Conservation (phyloP, 2,888 invertebrate species). For the Mamestra brassicae region DNA sequence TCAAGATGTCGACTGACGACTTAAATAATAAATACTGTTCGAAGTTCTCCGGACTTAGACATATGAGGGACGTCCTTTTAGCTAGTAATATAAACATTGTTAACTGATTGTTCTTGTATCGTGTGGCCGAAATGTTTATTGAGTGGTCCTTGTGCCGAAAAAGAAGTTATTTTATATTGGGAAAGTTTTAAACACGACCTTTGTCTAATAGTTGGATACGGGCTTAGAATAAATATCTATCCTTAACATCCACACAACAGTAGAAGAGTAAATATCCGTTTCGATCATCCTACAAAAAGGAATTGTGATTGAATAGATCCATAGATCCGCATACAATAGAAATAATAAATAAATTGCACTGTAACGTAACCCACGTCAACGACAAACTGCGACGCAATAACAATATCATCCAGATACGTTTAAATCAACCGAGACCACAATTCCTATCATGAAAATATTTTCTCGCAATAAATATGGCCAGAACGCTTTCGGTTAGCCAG, state of each 20-base stretch:
- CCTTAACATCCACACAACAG: background rate
- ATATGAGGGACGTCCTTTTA: slow-evolving; percentile 14
- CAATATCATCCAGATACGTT: slow-evolving; percentile 52
- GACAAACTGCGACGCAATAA: slow-evolving; percentile 46
- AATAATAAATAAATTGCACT: slow-evolving; percentile 28
- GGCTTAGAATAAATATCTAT: background rate
- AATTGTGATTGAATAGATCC: slow-evolving; percentile 6
- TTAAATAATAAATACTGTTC: slow-evolving; percentile 55
- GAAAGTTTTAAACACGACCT: slow-evolving; percentile 13
- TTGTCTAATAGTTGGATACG: background rate
- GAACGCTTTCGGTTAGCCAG: slow-evolving; percentile 38
- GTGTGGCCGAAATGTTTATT: background rate
- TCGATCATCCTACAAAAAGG: background rate
- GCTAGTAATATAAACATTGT: slow-evolving; percentile 22
- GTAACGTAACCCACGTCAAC: slow-evolving; percentile 45
- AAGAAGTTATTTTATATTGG: slow-evolving; percentile 8
- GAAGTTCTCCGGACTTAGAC: slow-evolving; percentile 25
- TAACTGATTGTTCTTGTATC: slow-evolving; percentile 18
- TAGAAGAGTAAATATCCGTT: slow-evolving; percentile 3
- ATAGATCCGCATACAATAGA: slow-evolving; percentile 12
- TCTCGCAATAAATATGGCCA: slow-evolving; percentile 55
- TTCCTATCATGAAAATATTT: slow-evolving; percentile 53
- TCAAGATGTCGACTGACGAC: slow-evolving; percentile 30
- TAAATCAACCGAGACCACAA: slow-evolving; percentile 57
- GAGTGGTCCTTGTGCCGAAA: background rate